phyloP scores from a whole-genome alignment of 2,888 invertebrate species.

The Plagodis dolabraria region DNA sequence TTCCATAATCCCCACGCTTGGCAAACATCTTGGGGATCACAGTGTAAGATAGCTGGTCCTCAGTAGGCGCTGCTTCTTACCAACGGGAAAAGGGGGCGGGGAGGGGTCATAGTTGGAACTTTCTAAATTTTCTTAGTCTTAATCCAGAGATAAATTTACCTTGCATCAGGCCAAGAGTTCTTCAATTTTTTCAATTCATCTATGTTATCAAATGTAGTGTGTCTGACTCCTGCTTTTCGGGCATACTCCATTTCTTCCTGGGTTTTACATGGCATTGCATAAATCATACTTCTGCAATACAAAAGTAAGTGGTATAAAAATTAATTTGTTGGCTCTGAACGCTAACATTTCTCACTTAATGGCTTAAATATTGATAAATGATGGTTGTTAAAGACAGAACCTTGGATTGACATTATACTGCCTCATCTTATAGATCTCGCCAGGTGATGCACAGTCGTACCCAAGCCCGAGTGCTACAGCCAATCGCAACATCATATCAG shows the following conservation, averaged over 20 bases:
- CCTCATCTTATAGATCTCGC: slow-evolving; percentile 51
- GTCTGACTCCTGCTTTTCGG: slow-evolving; percentile 44
- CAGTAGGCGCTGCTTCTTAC: no score
- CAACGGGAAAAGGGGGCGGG: no score
- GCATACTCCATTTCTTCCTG: slow-evolving; percentile 53
- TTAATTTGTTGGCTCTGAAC: no score
- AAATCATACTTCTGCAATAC: slow-evolving; percentile 50
- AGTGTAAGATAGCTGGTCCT: no score
- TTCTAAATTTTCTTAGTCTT: no score
- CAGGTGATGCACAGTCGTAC: slow-evolving; percentile 55
- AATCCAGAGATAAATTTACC: slow-evolving; percentile 31
- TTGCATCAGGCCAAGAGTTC: slow-evolving; percentile 53
- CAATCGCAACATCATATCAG: slow-evolving; percentile 49
- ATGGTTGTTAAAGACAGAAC: slow-evolving; percentile 25
- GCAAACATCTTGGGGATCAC: no score
- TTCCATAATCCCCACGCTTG: no score
- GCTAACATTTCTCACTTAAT: no score
- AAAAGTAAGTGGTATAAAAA: no score
- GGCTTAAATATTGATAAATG: no score
- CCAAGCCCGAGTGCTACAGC: slow-evolving; percentile 45
- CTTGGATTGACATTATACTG: slow-evolving; percentile 43
- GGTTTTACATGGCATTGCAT: slow-evolving; percentile 50
- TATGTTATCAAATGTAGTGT: slow-evolving; percentile 51
- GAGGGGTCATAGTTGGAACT: no score
- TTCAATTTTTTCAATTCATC: slow-evolving; percentile 51